Conservation (phyloP, 1,140 invertebrate genomes). For the Acromyrmex charruanus region DNA sequence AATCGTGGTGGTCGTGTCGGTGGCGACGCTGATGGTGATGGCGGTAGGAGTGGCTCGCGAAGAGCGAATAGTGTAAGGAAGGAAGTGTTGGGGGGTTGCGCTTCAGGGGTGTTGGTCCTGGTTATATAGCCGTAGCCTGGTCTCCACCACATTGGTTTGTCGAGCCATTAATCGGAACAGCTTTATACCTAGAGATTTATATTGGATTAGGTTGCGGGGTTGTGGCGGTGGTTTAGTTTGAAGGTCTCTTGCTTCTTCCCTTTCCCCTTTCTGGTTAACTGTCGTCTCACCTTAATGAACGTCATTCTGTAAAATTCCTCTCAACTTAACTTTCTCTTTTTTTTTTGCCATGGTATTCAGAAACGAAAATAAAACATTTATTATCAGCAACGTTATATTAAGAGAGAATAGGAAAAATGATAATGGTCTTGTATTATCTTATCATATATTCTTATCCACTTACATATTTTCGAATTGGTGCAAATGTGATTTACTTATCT, state of each 20-base stretch:
- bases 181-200: slow-evolving; percentile 85
- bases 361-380: slow-evolving; percentile 44
- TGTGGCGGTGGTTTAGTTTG: slow-evolving; percentile 79
- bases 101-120: slow-evolving; percentile 70
- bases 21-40: slow-evolving; percentile 72
- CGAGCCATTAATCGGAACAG: slow-evolving; percentile 85
- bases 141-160: slow-evolving; percentile 85
- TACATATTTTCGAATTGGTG: background rate
- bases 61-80: slow-evolving; percentile 68
- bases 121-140: slow-evolving; percentile 75
- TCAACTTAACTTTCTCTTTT: background rate
- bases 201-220: slow-evolving; percentile 83
- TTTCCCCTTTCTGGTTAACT: slow-evolving; percentile 61
- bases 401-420: background rate
- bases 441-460: background rate
- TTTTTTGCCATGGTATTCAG: background rate
- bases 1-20: slow-evolving; percentile 71
- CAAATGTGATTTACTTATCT: background rate
- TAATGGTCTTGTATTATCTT: background rate
- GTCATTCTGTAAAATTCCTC: slow-evolving; percentile 71
- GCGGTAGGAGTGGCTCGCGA: slow-evolving; percentile 71
- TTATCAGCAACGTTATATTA: slow-evolving; percentile 24
- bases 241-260: slow-evolving; percentile 71
- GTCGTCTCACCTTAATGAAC: slow-evolving; percentile 74
- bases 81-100: slow-evolving; percentile 50